Base-by-base conservation (phyloP, 2,888 invertebrate species). In the Encarsia formosa region DNA sequence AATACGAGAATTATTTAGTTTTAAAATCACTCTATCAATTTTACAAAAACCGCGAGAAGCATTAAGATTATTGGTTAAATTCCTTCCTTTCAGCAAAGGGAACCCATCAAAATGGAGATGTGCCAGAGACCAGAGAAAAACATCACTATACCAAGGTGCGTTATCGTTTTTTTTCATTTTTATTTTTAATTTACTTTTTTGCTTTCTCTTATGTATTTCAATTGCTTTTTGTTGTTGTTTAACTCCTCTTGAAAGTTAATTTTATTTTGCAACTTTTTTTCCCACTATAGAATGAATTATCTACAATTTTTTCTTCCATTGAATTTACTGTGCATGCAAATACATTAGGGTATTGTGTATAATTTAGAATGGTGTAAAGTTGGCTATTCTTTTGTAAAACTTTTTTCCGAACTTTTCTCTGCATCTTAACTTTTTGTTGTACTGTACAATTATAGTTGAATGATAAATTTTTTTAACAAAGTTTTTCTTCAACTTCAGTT, bases 101-200 rank as follows among this genome's bases (percentile, higher is more conserved):
- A 64, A 77, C 80, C 49, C 86, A 86, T 73, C 87, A 87, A 75
- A 90, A 90, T 69, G 90, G 89, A 47, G 87, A 88, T 55, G 78
- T 84, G 58, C 72, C 75, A 19, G 84, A 79, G 61, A 80, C 81
- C 63, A 81, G 88, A 63, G 88, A 88, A 64, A 87, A 88, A 71
- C 87, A 88, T 68, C 81, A 81, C 69, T 85, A 87, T 67, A 81
- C 82, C 73, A 81, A 87, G 78, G 88, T 88, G 78, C 75, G 77
- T 71, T 49, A 13, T 20, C 18, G n/a, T 20, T 26, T 32, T 29
- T 29, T 29, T 11, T 38, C 31, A 37, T 19, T 39, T n/a, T 8
- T 37, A 6, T 5, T 13, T 35, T n/a, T n/a, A n/a, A n/a, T n/a
- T n/a, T n/a, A n/a, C 29, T 29, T 9, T 19, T 31, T 47, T 16